A percentile compares a stretch with the other conserved stretches of the same genome.
Conservation (phyloP, 30 jellyfish, hydroid and myxozoan species). For the Chrysaora quinquecirrha region DNA sequence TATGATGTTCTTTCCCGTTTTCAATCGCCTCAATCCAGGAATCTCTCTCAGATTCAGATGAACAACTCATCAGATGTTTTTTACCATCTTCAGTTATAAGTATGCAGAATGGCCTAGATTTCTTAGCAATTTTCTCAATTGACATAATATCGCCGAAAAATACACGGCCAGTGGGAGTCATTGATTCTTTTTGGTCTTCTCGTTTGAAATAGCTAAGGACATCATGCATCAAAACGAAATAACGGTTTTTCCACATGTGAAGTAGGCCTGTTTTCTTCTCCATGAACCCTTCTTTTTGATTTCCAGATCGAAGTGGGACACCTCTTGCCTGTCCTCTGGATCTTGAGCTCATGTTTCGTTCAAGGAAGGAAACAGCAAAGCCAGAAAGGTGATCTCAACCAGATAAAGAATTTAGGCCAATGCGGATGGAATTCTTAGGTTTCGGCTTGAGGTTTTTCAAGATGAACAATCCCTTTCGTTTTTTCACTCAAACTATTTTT, state of each 20-base stretch:
- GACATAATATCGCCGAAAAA: constrained; percentile 72
- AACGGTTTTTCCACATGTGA: constrained; percentile 78
- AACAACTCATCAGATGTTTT: constrained; percentile 78
- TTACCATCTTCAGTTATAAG: constrained; percentile 66
- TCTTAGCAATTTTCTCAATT: constrained; percentile 52
- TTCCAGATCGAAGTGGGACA: neutral
- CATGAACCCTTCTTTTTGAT: constrained; percentile 82
- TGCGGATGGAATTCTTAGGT: too few species aligned
- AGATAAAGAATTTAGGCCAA: too few species aligned
- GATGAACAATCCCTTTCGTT: too few species aligned
- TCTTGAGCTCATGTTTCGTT: constrained; percentile 5
- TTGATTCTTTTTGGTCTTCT: constrained; percentile 80
- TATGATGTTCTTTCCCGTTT: constrained; percentile 71
- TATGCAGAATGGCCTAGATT: constrained; percentile 76
- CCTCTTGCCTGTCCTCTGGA: neutral
- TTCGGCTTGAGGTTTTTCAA: too few species aligned
- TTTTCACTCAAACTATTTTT: too few species aligned
- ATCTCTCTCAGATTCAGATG: constrained; percentile 75
- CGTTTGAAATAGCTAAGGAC: constrained; percentile 71
- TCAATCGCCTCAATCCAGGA: constrained; percentile 70
- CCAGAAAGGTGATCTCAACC: too few species aligned
- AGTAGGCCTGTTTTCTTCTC: constrained; percentile 79
- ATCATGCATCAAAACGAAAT: constrained; percentile 82
- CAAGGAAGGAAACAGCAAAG: too few species aligned
- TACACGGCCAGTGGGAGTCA: constrained; percentile 84